These are phyloP conservation scores for Campoletis raptor DNA, from an alignment of 2,888 invertebrate genomes.

Conservation along the genomic window DNA sequence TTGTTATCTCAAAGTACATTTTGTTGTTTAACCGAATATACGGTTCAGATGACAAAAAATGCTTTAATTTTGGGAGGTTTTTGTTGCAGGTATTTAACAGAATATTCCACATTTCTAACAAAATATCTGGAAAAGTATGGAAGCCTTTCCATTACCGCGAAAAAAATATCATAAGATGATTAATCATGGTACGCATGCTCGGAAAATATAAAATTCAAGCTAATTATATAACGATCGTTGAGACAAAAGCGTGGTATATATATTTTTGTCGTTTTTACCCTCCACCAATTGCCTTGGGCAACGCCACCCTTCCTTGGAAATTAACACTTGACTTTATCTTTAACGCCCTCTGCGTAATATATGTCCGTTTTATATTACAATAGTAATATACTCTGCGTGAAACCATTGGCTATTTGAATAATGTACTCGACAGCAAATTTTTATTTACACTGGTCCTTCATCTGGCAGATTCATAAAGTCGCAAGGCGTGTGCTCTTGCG, in stretches of 20 bases:
- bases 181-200: constrained; percentile 69
- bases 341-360: constrained; percentile 31
- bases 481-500: constrained; percentile 45
- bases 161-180: background rate
- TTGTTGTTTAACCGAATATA: too few species aligned
- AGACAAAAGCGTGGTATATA: constrained; percentile 42
- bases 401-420: constrained; percentile 51
- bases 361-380: constrained; percentile 33
- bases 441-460: constrained; percentile 58
- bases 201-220: constrained; percentile 74
- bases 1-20: too few species aligned
- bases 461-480: constrained; percentile 55
- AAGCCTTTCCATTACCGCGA: background rate
- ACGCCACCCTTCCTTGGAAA: constrained; percentile 52
- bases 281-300: constrained; percentile 30
- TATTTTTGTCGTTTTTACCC: constrained; percentile 37
- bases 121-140: too few species aligned
- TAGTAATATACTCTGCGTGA: constrained; percentile 43
- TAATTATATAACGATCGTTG: constrained; percentile 82
- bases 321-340: constrained; percentile 54
- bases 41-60: too few species aligned
- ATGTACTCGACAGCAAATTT: constrained; percentile 58
- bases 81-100: too few species aligned
- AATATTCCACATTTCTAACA: too few species aligned
- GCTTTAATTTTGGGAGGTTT: too few species aligned